A percentile compares a stretch with the other conserved stretches of the same genome.
Evolutionary conservation across 2,888 invertebrate genomes (phyloP).

Genomic region (Alloscopus bannaensis): DNA sequence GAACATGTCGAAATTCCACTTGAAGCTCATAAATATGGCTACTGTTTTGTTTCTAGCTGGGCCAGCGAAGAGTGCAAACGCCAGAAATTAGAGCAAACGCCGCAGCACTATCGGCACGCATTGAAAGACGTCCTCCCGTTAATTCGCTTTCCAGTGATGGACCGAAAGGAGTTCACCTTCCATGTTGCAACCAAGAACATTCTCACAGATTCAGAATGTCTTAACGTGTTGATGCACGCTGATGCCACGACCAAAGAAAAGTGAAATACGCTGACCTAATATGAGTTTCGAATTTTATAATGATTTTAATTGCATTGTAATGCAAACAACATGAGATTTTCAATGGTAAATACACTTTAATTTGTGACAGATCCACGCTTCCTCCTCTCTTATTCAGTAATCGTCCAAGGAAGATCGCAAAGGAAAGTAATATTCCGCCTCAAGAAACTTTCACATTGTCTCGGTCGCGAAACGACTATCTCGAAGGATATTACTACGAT

Average conservation of each 20-base stretch:
- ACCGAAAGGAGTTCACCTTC: conserved; percentile 63
- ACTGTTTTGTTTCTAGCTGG: conserved; percentile 45
- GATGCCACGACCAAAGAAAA: conserved; percentile 62
- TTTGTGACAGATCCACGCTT: conserved; percentile 45
- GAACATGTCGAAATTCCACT: too few species aligned
- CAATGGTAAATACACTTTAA: too few species aligned
- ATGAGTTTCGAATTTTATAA: too few species aligned
- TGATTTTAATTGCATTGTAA: too few species aligned
- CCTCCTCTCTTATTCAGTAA: conserved; percentile 58
- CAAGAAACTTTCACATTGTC: background rate
- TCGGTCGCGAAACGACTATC: conserved; percentile 32
- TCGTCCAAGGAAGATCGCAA: conserved; percentile 39
- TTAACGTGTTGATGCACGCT: conserved; percentile 62
- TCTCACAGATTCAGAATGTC: conserved; percentile 64
- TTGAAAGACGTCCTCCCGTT: conserved; percentile 63
- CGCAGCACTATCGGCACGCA: conserved; percentile 56
- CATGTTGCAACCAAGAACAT: conserved; percentile 65
- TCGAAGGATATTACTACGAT: conserved; percentile 56
- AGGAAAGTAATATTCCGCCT: conserved; percentile 27
- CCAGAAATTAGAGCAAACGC: conserved; percentile 59
- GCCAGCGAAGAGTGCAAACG: conserved; percentile 67
- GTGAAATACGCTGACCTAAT: too few species aligned
- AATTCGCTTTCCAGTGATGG: conserved; percentile 65
- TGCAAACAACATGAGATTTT: too few species aligned
- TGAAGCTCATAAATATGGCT: too few species aligned